Conservation (phyloP, 2,113 vertebrate species). For the Otolemur garnettii region DNA sequence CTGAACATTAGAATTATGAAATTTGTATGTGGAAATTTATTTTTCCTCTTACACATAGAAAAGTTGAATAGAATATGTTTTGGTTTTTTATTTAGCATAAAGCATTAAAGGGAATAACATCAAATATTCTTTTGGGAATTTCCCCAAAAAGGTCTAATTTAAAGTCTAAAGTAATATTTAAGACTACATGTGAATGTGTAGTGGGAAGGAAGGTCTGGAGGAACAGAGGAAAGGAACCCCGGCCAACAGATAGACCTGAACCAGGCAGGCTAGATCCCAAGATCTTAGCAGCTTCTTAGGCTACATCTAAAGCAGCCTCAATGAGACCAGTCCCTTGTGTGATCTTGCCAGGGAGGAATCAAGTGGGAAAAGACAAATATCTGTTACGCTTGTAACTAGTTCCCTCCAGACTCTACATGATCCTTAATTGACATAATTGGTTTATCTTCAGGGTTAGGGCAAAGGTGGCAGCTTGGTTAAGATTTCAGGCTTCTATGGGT, state of each 20-base stretch:
- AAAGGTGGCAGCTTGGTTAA: neutral
- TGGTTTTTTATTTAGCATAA: neutral
- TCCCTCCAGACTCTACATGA: neutral
- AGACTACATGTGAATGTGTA: neutral
- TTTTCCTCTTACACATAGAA: conserved; percentile 55
- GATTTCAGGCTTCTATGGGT: neutral
- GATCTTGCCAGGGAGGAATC: neutral
- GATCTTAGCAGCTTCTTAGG: neutral
- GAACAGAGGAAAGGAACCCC: neutral
- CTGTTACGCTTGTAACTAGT: neutral
- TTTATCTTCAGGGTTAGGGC: neutral
- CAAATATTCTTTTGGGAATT: conserved; percentile 31
- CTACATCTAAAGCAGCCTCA: neutral
- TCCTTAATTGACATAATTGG: neutral
- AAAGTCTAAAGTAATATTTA: conserved; percentile 7
- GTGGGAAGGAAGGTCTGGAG: neutral
- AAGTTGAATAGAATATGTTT: conserved; percentile 8
- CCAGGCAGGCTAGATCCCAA: neutral
- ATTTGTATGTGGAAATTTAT: conserved; percentile 31
- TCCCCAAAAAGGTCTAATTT: neutral
- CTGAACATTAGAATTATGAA: neutral
- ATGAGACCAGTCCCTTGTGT: neutral
- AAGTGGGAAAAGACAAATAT: neutral
- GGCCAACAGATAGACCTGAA: neutral
- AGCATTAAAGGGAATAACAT: conserved; percentile 21